These are phyloP conservation scores for Lepidurus packardi DNA, from an alignment of 1,140 invertebrate species.

Conservation along the genomic window DNA sequence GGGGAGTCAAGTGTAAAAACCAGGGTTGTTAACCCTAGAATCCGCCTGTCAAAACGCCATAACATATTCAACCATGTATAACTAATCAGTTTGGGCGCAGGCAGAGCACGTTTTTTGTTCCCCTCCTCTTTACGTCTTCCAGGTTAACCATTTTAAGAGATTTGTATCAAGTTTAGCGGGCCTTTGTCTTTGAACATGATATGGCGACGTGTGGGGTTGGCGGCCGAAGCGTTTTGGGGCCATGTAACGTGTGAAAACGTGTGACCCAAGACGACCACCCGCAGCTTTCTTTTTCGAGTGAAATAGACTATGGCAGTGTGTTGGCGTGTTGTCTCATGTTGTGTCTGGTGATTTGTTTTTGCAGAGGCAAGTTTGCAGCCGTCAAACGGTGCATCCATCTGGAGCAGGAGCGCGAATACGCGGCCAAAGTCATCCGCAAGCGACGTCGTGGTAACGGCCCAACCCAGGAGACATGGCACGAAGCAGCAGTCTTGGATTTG, in stretches of 20 bases:
- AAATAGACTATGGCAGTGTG: background rate
- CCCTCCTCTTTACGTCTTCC: background rate
- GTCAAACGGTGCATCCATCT: conserved; percentile 82
- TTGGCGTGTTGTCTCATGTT: background rate
- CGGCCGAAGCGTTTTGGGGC: no score
- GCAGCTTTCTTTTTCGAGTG: background rate
- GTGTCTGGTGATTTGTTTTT: conserved; percentile 40
- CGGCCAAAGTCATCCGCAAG: conserved; percentile 91
- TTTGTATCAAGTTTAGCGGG: background rate
- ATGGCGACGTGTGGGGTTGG: background rate
- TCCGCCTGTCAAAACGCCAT: background rate
- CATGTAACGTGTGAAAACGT: background rate
- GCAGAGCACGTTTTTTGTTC: conserved; percentile 8
- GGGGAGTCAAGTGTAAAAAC: conserved; percentile 14
- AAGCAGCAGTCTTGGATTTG: conserved; percentile 81
- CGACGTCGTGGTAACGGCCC: conserved; percentile 72
- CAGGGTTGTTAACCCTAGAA: conserved; percentile 10
- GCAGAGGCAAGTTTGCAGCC: conserved; percentile 91
- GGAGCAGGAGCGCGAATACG: conserved; percentile 75
- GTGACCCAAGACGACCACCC: background rate
- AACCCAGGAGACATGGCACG: conserved; percentile 76
- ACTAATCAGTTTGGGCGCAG: conserved; percentile 13
- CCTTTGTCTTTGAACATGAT: background rate
- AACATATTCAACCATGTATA: conserved; percentile 19
- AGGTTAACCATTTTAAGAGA: background rate